These are phyloP conservation scores for Betta splendens DNA, from an alignment of 2,797 vertebrate genomes.

Conservation along the genomic window DNA sequence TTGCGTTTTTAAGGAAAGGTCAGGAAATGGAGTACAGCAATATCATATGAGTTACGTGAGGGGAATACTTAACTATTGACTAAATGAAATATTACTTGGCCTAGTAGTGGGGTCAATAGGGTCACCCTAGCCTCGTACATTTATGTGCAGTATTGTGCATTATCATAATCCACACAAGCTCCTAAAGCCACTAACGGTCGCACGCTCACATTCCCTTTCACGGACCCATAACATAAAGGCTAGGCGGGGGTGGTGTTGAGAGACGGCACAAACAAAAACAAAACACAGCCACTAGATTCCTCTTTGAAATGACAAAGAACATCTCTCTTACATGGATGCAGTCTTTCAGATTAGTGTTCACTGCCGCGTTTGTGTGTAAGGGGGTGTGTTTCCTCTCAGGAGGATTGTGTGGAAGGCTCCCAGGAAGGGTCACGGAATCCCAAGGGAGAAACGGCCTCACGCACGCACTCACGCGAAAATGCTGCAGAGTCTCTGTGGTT, in stretches of 20 bases:
- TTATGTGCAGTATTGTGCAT: conserved; percentile 41
- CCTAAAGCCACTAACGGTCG: conserved; percentile 38
- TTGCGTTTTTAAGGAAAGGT: not conserved
- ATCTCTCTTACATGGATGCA: conserved; percentile 48
- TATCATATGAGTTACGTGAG: not conserved
- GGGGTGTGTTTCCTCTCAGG: conserved; percentile 53
- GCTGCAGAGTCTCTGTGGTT: too few relatives aligned
- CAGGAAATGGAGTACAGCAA: not conserved
- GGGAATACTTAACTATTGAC: conserved; percentile 3
- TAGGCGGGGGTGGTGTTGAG: conserved; percentile 11
- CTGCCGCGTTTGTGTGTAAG: conserved; percentile 22
- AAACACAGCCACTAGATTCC: conserved; percentile 54
- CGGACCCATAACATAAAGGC: conserved; percentile 34
- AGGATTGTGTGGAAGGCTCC: conserved; percentile 41
- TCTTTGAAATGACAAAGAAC: conserved; percentile 52
- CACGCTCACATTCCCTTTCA: conserved; percentile 33
- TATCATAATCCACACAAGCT: conserved; percentile 48
- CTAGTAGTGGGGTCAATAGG: conserved; percentile 26
- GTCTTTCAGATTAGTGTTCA: conserved; percentile 36
- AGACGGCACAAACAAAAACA: conserved; percentile 56
- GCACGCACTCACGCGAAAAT: too few relatives aligned
- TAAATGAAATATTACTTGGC: conserved; percentile 21
- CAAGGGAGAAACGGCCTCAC: conserved; percentile 39
- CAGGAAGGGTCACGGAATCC: conserved; percentile 45
- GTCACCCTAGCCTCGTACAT: conserved; percentile 36